Conservation (phyloP, 2,797 vertebrate species). For the Aldrovandia affinis region DNA sequence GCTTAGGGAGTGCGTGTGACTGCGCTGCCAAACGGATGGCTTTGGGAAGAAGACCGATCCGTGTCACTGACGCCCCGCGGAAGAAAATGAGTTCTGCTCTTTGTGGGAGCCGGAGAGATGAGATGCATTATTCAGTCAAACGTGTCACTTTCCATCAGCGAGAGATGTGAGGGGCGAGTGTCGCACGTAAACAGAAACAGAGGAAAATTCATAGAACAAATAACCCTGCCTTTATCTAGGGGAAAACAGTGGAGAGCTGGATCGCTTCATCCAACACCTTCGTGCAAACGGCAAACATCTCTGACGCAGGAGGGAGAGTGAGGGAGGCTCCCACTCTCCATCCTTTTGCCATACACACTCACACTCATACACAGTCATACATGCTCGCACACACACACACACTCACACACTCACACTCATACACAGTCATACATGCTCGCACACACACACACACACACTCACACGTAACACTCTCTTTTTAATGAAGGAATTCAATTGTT, state of each 20-base stretch:
- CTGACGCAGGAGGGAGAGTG: neutral
- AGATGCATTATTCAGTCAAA: conserved; percentile 44
- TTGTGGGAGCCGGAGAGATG: conserved; percentile 12
- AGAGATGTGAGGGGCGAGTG: conserved; percentile 19
- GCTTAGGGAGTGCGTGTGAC: neutral
- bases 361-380: neutral
- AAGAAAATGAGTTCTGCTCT: conserved; percentile 10
- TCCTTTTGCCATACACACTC: neutral
- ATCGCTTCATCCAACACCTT: neutral
- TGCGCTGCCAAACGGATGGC: neutral
- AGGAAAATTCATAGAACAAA: conserved; percentile 36
- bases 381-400: neutral
- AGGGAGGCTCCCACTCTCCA: neutral
- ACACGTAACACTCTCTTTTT: neutral
- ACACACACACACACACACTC: neutral
- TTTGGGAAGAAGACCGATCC: neutral
- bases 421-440: neutral
- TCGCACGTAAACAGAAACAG: conserved; percentile 22
- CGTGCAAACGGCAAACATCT: conserved; percentile 10
- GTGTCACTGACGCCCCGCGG: conserved; percentile 7
- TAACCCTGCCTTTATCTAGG: conserved; percentile 37
- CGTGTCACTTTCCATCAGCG: conserved; percentile 28
- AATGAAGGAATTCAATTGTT: neutral
- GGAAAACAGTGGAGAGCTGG: conserved; percentile 22
- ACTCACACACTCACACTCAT: neutral